These are phyloP conservation scores for Lycaena phlaeas DNA, from an alignment of 2,888 invertebrate species.

Conservation along the genomic window DNA sequence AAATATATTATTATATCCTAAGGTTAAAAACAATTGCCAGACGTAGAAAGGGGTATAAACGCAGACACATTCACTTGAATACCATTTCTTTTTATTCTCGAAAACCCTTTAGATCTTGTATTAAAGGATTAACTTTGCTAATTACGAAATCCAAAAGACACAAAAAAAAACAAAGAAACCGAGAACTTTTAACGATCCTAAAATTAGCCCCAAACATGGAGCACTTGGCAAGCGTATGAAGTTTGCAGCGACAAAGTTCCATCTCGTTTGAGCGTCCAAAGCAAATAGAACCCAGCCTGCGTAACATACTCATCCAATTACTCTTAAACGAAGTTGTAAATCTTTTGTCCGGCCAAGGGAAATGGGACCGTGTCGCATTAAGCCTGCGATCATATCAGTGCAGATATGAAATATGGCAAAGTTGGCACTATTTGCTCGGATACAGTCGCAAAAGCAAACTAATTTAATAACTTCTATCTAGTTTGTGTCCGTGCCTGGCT, in stretches of 20 bases:
- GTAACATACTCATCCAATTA: constrained; percentile 24
- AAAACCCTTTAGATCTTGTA: no score
- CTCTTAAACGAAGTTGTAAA: constrained; percentile 26
- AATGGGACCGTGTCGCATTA: constrained; percentile 25
- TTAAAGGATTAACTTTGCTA: constrained; percentile 9
- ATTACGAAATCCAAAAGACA: constrained; percentile 9
- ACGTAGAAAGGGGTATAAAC: no score
- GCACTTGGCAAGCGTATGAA: constrained; percentile 11
- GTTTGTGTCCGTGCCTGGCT: not conserved
- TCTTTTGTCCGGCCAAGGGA: constrained; percentile 21
- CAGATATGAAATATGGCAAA: constrained; percentile 20
- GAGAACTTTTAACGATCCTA: constrained; percentile 10
- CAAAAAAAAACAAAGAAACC: not conserved
- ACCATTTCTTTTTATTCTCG: no score
- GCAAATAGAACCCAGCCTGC: constrained; percentile 22
- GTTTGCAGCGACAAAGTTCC: constrained; percentile 27
- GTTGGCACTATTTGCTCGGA: constrained; percentile 13
- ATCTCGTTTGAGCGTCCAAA: constrained; percentile 21
- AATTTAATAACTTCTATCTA: constrained; percentile 3
- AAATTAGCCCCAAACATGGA: constrained; percentile 14
- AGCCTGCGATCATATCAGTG: no score
- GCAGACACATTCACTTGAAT: no score
- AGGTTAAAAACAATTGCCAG: no score
- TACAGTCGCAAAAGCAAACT: not conserved
- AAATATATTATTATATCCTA: no score